These are phyloP conservation scores for Leptura quadrifasciata DNA, from an alignment of 2,888 invertebrate species.

Conservation along the genomic window DNA sequence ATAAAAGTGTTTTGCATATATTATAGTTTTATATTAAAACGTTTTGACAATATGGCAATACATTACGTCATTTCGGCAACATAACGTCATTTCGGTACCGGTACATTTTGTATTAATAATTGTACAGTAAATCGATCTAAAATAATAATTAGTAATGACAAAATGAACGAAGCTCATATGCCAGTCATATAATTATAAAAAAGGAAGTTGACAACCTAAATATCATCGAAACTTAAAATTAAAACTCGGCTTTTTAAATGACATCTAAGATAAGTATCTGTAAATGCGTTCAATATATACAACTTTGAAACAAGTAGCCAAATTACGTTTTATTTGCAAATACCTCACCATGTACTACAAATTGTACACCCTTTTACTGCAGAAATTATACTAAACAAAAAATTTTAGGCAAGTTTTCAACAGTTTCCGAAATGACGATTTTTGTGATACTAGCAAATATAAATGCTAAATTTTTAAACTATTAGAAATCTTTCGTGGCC, in stretches of 20 bases:
- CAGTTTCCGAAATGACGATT: constrained; percentile 10
- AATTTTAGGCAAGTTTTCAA: not conserved
- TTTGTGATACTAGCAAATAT: constrained; percentile 6
- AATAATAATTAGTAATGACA: constrained; percentile 13
- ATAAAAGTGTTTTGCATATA: constrained; percentile 12
- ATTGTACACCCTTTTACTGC: constrained; percentile 8
- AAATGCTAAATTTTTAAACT: constrained; percentile 8
- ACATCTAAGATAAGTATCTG: constrained; percentile 6
- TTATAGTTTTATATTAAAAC: constrained; percentile 27
- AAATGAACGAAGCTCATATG: constrained; percentile 18
- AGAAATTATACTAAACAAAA: constrained; percentile 13
- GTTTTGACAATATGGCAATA: constrained; percentile 11
- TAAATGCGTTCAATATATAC: constrained; percentile 19
- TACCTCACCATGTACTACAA: constrained; percentile 12
- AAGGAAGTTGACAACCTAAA: not conserved
- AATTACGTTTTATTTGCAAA: constrained; percentile 4
- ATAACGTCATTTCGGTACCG: constrained; percentile 33
- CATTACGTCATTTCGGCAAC: constrained; percentile 16
- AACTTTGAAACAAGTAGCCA: constrained; percentile 8
- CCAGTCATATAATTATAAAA: constrained; percentile 12
- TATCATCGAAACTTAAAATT: not conserved
- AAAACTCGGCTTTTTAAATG: constrained; percentile 19
- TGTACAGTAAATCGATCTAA: constrained; percentile 23
- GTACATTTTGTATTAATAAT: constrained; percentile 16
- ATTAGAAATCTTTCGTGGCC: constrained; percentile 6